phyloP scores from a whole-genome alignment of 1,140 invertebrate species.

The Papilio helenus region DNA sequence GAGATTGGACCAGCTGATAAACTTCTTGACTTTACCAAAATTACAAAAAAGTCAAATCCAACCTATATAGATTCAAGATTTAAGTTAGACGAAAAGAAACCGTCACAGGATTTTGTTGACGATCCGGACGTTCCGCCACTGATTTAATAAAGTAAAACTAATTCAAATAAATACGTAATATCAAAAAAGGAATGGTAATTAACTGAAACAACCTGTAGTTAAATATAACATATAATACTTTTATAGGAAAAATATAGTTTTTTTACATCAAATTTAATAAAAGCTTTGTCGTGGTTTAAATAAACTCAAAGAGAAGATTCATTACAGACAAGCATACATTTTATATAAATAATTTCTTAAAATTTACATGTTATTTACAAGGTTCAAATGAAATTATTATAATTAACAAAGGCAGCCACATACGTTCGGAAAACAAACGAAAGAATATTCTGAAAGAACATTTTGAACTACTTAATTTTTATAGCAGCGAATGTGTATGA shows the following conservation, averaged over 20 bases:
- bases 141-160: constrained; percentile 52
- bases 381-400: neutral
- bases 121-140: constrained; percentile 78
- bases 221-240: neutral
- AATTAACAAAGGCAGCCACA: neutral
- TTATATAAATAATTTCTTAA: constrained; percentile 15
- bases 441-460: neutral
- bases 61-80: constrained; percentile 57
- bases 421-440: neutral
- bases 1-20: constrained; percentile 75
- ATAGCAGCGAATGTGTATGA: neutral
- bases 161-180: neutral
- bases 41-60: constrained; percentile 51
- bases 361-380: constrained; percentile 31
- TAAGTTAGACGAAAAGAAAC: constrained; percentile 59
- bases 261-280: neutral
- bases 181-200: neutral
- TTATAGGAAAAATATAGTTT: neutral
- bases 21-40: constrained; percentile 75
- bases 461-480: neutral
- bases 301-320: neutral
- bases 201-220: neutral
- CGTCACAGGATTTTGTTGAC: constrained; percentile 75
- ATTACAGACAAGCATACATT: constrained; percentile 4
- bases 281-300: neutral